Conservation (phyloP, 1,140 invertebrate genomes). For the Aporrectodea caliginosa region DNA sequence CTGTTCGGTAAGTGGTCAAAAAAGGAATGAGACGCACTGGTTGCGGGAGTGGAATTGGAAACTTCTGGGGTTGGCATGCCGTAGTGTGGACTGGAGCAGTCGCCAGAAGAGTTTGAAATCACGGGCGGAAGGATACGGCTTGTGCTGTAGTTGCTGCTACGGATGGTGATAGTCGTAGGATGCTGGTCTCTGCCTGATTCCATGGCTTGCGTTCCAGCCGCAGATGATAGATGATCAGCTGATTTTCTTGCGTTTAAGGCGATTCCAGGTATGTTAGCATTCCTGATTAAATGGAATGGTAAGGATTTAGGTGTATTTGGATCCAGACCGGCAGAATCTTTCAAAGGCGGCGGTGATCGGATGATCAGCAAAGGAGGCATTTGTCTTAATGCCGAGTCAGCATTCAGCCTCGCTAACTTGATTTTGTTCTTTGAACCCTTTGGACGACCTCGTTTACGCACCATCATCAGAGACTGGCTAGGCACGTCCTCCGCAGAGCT, state of each 20-base stretch:
- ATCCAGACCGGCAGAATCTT: background rate
- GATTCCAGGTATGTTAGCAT: background rate
- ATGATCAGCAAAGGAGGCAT: background rate
- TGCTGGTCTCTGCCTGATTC: background rate
- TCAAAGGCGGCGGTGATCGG: background rate
- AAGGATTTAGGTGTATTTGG: background rate
- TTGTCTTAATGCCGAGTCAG: background rate
- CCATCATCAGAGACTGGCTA: background rate
- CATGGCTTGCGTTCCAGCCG: background rate
- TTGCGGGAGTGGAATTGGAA: background rate
- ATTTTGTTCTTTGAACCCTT: background rate
- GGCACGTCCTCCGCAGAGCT: background rate
- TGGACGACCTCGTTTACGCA: background rate
- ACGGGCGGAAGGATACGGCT: background rate
- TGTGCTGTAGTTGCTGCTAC: background rate
- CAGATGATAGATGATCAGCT: background rate
- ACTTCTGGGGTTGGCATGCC: background rate
- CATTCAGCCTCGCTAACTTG: background rate
- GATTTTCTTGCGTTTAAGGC: too few species aligned
- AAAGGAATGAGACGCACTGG: background rate
- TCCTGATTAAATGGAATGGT: background rate
- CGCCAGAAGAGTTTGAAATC: background rate
- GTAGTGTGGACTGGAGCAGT: background rate
- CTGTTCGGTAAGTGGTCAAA: background rate
- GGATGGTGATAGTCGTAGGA: background rate